Conservation (phyloP, 2,113 vertebrate species). For the Rhabdornis inornatus region DNA sequence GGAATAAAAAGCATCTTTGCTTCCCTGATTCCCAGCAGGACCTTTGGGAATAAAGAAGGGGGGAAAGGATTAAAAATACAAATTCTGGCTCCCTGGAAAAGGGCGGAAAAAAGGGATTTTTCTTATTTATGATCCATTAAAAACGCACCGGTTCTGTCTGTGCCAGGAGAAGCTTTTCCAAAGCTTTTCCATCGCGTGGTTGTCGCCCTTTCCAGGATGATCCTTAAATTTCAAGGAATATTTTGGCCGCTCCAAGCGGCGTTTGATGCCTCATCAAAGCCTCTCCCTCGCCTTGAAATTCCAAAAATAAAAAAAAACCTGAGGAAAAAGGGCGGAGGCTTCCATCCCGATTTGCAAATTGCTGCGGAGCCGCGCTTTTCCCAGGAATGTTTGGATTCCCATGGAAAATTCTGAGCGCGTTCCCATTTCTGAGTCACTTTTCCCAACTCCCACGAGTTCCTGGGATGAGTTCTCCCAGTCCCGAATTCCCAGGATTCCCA, state of each 20-base stretch:
- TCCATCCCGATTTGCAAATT: neutral
- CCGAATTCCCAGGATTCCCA: neutral
- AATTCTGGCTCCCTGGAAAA: neutral
- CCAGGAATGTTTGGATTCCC: neutral
- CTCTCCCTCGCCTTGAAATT: neutral
- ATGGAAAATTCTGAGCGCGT: neutral
- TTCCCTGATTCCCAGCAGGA: neutral
- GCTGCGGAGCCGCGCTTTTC: neutral
- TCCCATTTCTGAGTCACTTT: neutral
- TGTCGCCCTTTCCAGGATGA: fast-evolving
- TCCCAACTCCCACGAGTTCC: neutral
- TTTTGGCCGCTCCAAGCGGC: neutral
- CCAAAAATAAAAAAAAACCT: neutral
- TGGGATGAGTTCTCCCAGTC: neutral
- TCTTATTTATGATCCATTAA: neutral
- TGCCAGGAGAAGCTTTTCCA: neutral
- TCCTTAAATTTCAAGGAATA: neutral
- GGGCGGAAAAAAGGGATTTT: fast-evolving
- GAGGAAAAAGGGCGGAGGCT: neutral
- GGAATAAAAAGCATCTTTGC: neutral
- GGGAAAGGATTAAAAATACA: fast-evolving
- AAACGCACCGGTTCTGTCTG: fast-evolving
- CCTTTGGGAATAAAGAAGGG: neutral
- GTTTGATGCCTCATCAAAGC: neutral
- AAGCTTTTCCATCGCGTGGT: fast-evolving